A percentile compares a stretch with the other conserved stretches of the same genome.
phyloP scores from a whole-genome alignment of 2,888 invertebrate genomes.

The Blastobasis lacticolella region DNA sequence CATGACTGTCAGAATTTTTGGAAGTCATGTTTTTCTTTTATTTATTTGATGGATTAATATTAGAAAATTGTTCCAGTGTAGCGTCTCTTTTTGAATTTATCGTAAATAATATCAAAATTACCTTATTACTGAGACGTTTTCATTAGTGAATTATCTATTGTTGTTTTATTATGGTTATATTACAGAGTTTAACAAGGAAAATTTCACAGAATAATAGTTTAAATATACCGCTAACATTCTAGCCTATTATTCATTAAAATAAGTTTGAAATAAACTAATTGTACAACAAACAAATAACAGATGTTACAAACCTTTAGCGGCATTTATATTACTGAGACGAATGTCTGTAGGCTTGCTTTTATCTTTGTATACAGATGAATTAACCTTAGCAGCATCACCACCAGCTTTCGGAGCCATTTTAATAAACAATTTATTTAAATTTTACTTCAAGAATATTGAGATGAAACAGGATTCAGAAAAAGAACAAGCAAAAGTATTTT shows the following conservation, averaged over 20 bases:
- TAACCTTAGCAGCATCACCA: constrained; percentile 61
- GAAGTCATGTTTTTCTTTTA: too few relatives aligned
- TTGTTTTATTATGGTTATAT: too few relatives aligned
- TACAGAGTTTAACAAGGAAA: too few relatives aligned
- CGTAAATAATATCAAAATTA: too few relatives aligned
- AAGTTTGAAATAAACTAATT: constrained; percentile 3
- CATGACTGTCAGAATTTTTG: too few relatives aligned
- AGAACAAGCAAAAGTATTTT: neutral
- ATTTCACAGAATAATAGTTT: too few relatives aligned
- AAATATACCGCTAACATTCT: too few relatives aligned
- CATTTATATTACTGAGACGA: constrained; percentile 95
- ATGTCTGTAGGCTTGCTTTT: constrained; percentile 96
- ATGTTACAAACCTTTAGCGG: constrained; percentile 90
- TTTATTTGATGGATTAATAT: too few relatives aligned
- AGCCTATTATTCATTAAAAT: constrained; percentile 1
- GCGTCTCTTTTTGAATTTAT: too few relatives aligned
- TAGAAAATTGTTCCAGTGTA: too few relatives aligned
- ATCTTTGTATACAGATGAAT: constrained; percentile 84
- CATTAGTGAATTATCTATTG: too few relatives aligned
- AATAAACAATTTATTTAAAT: neutral
- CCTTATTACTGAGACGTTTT: too few relatives aligned
- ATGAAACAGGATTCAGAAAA: constrained; percentile 5
- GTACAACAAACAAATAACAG: constrained; percentile 20
- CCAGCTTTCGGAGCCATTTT: constrained; percentile 66
- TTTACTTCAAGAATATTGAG: neutral